Evolutionary conservation across 2,888 invertebrate species (phyloP).

Genomic region (Falcaria lacertinaria): DNA sequence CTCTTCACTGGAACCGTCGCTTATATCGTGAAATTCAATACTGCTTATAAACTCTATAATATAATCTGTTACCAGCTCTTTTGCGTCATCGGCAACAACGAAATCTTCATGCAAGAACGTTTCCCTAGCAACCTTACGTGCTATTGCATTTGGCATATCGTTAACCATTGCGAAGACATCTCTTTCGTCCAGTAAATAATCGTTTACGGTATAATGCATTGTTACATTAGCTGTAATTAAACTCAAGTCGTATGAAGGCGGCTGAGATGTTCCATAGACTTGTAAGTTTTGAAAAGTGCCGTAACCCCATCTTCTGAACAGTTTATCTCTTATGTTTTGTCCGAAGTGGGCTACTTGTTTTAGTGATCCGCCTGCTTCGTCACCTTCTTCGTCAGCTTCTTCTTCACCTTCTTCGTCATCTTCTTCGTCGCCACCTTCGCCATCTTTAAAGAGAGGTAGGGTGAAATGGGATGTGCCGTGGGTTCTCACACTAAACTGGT

Average conservation of each 20-base stretch:
- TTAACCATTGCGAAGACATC: conserved; percentile 51
- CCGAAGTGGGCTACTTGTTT: conserved; percentile 61
- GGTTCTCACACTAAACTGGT: too few relatives aligned
- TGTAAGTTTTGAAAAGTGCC: conserved; percentile 32
- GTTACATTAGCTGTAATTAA: conserved; percentile 39
- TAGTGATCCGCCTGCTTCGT: conserved; percentile 37
- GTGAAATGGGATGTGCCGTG: too few relatives aligned
- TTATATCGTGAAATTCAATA: background rate
- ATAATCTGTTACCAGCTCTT: conserved; percentile 47
- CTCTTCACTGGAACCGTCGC: background rate
- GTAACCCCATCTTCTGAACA: conserved; percentile 48
- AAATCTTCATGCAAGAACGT: conserved; percentile 48
- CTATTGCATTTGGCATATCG: conserved; percentile 42
- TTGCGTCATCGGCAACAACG: conserved; percentile 36
- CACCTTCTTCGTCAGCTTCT: conserved; percentile 6
- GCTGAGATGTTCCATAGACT: conserved; percentile 32
- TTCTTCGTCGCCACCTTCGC: too few relatives aligned
- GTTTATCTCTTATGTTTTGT: conserved; percentile 50
- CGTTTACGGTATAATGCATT: conserved; percentile 52
- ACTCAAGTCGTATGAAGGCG: conserved; percentile 46
- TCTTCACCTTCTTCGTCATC: too few relatives aligned
- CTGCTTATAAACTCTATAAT: conserved; percentile 34
- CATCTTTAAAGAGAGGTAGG: too few relatives aligned
- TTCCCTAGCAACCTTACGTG: conserved; percentile 42
- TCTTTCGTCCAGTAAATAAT: conserved; percentile 39